Evolutionary conservation across 2,888 invertebrate genomes (phyloP), one percentile per base, ranked within the genome.

Genomic region (Lithosia quadra): DNA sequence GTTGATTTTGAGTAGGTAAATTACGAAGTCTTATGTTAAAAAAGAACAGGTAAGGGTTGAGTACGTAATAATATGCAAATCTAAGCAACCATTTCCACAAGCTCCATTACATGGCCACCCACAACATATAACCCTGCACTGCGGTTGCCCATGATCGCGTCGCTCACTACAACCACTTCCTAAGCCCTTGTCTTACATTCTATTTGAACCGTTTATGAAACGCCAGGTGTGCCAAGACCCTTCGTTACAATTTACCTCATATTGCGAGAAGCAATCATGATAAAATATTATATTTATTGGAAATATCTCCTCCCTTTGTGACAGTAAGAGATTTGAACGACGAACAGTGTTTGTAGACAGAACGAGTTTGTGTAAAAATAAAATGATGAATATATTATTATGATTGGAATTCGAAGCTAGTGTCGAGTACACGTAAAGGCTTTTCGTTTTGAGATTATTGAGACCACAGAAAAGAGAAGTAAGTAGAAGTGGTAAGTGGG

Each of bases 211-310:
- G 62, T 79, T 71, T 69, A 74, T 28, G 36, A 57, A 24, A 53
- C 60, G 63, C 71, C 77, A 80, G 78, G 75, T 78, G 78, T 60
- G 57, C 56, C 28, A 28, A 34, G 49, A 49, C 56, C 64, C 57
- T 73, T 69, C 73, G 73, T 80, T 77, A 68, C 78, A 73, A 75
- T 79, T 79, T 73, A 22, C 63, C 33, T 49, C 67, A 69, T 62
- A 66, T 67, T 71, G 59, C 65, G 24, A 39, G 22, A 53, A 75
- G 55, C 74, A 78, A 79, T 77, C 74, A 79, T 63, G 62, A 36
- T 22, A 63, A 53, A 64, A 39, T 65, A 63, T 49, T 49, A 49
- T 43, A 71, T 67, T 74, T 80, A 75, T 77, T 80, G 70, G 63
- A 73, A 72, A 79, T 80, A 77, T 66, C 60, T 49, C 58, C 13